Evolutionary conservation across 2,797 vertebrate genomes (phyloP).

Genomic region (Buceros bicornis): DNA sequence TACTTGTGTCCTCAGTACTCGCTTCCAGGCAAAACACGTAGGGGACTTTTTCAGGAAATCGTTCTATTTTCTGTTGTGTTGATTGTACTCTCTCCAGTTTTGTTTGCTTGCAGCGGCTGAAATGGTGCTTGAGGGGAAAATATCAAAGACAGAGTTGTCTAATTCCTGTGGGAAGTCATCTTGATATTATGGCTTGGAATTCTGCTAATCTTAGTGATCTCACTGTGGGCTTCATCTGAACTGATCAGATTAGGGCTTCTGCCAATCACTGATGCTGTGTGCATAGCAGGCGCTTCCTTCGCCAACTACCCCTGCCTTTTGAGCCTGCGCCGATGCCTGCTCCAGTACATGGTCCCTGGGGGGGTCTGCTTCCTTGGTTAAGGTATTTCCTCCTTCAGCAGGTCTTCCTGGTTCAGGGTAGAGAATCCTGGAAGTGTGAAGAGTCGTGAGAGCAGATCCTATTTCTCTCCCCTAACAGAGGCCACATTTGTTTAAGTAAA

Average conservation of each 20-base stretch:
- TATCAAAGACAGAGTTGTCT: background rate
- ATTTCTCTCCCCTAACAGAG: background rate
- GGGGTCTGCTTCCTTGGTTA: background rate
- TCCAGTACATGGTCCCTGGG: background rate
- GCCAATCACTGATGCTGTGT: background rate
- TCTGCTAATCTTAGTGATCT: slow-evolving; percentile 6
- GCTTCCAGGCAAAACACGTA: background rate
- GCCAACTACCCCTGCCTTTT: background rate
- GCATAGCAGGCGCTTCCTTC: fast-evolving
- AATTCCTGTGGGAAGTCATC: background rate
- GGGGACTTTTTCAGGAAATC: background rate
- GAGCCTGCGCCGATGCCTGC: background rate
- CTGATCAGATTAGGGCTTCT: background rate
- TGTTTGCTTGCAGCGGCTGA: background rate
- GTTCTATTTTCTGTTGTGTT: fast-evolving
- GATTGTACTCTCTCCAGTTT: background rate
- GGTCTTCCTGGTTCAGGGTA: background rate
- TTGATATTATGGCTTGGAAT: background rate
- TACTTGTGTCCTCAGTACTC: background rate
- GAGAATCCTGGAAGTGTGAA: background rate
- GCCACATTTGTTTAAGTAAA: background rate
- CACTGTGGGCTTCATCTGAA: background rate
- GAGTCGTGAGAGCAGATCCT: background rate
- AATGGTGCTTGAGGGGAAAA: background rate
- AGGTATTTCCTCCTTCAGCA: background rate